Evolutionary conservation across 2,113 vertebrate species (phyloP).

Genomic region (Nicator chloris): DNA sequence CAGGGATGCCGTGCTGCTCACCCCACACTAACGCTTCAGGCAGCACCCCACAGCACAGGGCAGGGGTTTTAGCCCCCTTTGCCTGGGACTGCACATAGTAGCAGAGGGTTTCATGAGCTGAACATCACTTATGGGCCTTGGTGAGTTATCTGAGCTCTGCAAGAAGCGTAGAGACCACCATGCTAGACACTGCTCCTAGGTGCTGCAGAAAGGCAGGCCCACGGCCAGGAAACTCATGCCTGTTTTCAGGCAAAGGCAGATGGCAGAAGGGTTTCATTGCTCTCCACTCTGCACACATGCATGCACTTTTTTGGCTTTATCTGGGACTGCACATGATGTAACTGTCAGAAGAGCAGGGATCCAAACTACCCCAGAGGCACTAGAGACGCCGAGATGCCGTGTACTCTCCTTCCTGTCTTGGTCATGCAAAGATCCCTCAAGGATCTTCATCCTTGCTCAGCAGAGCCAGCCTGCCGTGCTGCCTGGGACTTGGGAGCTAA

Average conservation of each 20-base stretch:
- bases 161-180: not conserved
- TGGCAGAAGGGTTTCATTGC: not conserved
- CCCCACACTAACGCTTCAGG: fast-evolving
- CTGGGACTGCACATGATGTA: not conserved
- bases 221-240: not conserved
- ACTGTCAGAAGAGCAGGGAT: not conserved
- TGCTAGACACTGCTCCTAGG: not conserved
- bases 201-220: not conserved
- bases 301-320: not conserved
- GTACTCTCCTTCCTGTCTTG: not conserved
- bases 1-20: not conserved
- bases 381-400: fast-evolving
- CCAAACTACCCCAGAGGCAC: not conserved
- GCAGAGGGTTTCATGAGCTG: not conserved
- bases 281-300: not conserved
- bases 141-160: not conserved
- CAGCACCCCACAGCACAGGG: not conserved
- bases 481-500: not conserved
- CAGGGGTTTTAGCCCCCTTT: not conserved
- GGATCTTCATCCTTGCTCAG: not conserved
- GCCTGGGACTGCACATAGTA: not conserved
- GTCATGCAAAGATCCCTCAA: not conserved
- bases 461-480: fast-evolving
- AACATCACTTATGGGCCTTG: not conserved
- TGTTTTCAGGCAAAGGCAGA: not conserved